These are phyloP conservation scores for Microplitis demolitor DNA, from an alignment of 1,140 invertebrate species.

Conservation along the genomic window DNA sequence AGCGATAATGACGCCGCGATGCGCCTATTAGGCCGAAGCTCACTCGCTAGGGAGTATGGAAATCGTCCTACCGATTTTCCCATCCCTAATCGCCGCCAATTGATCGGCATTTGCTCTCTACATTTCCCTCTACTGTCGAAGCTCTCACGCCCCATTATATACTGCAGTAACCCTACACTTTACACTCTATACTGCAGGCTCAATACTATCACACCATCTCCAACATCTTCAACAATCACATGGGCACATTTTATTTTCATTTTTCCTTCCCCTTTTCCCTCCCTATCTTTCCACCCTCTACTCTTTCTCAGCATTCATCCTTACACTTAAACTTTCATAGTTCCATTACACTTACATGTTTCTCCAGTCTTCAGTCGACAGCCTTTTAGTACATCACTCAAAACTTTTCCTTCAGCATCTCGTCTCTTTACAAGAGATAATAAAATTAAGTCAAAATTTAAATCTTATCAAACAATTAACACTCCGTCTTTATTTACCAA, in stretches of 20 bases:
- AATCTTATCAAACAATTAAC: no score
- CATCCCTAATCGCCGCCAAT: slow-evolving; percentile 12
- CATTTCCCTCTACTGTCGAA: not conserved
- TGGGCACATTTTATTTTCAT: slow-evolving; percentile 9
- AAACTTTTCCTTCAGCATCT: no score
- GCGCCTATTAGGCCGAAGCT: not conserved
- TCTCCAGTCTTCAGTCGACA: no score
- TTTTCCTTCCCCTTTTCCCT: not conserved
- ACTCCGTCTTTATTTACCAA: no score
- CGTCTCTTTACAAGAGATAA: no score
- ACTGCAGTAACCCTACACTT: not conserved
- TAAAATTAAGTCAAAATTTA: no score
- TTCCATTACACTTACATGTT: not conserved
- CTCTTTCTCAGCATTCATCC: not conserved
- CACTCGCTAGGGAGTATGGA: slow-evolving; percentile 12
- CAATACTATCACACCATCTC: not conserved
- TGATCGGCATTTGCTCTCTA: slow-evolving; percentile 21
- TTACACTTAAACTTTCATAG: not conserved
- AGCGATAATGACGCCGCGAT: slow-evolving; percentile 18
- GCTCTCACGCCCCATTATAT: slow-evolving; percentile 5
- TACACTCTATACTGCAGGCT: not conserved
- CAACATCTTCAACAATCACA: not conserved
- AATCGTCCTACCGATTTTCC: slow-evolving; percentile 10
- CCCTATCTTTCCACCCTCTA: not conserved
- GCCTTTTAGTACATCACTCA: no score